Base-by-base conservation (phyloP, 1,140 invertebrate species). In the Watersipora subatra region DNA sequence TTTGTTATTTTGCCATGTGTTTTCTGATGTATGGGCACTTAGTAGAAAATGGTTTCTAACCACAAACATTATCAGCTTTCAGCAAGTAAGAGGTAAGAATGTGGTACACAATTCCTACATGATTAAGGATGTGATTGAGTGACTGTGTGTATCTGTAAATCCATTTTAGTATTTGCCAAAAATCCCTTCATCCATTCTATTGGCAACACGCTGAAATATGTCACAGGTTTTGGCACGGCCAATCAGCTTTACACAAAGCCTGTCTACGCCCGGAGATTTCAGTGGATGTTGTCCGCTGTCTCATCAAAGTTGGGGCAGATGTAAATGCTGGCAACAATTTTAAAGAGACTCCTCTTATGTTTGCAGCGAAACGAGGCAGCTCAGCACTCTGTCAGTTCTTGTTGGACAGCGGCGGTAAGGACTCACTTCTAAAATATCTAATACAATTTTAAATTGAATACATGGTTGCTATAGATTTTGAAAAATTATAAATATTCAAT, bases 331-430 rank as follows among this genome's bases (percentile, higher is more conserved):
- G 30, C 1, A 77, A 76, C 68, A 70, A 75, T 29, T 74, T 70
- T 69, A 58, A 70, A 57, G 76, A 78, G 63, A 77, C 75, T 15
- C 71, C 76, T 19, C 57, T 77, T 2, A 74, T 75, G 61, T 77
- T 75, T 67, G 74, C 75, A 12, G 70, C 73, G 63, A 75, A 73
- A 57, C 57, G 74, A 66, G 76, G 76, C 2, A 66, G 69, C 19
- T 69, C 71, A 2, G 63, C 66, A 25, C 62, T 76, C 25, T 67
- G 76, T 25, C 69, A 75, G 56, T 61, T 74, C 2, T 59, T 78
- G n/a, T 28, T 72, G 24, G 66, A 76, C 57, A 66, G 67, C 66
- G 73, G 72, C 57, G 76, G 34, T 46, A 46, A 46, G 34, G 7
- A 46, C n/a, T n/a, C n/a, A n/a, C n/a, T n/a, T n/a, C n/a, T n/a